These are phyloP conservation scores for Epinotia nisella DNA, from an alignment of 2,888 invertebrate genomes.

Conservation along the genomic window DNA sequence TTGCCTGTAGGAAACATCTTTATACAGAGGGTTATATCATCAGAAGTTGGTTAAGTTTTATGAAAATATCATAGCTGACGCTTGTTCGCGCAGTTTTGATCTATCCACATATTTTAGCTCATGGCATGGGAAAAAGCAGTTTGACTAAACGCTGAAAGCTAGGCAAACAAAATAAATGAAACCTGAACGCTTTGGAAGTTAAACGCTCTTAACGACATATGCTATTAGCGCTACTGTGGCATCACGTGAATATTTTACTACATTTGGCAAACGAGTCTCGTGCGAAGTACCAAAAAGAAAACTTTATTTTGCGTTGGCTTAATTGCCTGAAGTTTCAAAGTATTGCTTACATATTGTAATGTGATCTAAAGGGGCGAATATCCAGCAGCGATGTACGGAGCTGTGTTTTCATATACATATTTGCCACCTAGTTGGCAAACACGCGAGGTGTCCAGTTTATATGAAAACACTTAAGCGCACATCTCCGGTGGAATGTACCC, in stretches of 20 bases:
- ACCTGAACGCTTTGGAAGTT: conserved; percentile 14
- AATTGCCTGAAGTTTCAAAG: neutral
- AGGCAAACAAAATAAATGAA: conserved; percentile 11
- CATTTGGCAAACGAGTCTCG: conserved; percentile 12
- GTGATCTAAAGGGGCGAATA: too few relatives aligned
- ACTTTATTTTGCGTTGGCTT: neutral
- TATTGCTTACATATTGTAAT: neutral
- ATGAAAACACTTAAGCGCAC: too few relatives aligned
- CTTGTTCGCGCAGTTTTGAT: too few relatives aligned
- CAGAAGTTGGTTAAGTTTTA: too few relatives aligned
- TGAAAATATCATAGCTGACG: too few relatives aligned
- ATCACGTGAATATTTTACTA: conserved; percentile 23
- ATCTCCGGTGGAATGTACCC: too few relatives aligned
- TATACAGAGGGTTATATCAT: too few relatives aligned
- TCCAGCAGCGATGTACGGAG: too few relatives aligned
- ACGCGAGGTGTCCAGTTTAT: too few relatives aligned
- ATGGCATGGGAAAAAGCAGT: neutral
- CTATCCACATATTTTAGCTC: neutral
- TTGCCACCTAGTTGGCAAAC: too few relatives aligned
- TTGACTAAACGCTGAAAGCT: conserved; percentile 5
- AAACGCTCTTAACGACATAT: conserved; percentile 28
- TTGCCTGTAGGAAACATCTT: too few relatives aligned
- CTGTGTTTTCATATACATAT: too few relatives aligned
- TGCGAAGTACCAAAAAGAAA: neutral
- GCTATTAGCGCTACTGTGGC: conserved; percentile 33